phyloP scores from a whole-genome alignment of 1,140 invertebrate genomes.

The Drosophila arawakana region DNA sequence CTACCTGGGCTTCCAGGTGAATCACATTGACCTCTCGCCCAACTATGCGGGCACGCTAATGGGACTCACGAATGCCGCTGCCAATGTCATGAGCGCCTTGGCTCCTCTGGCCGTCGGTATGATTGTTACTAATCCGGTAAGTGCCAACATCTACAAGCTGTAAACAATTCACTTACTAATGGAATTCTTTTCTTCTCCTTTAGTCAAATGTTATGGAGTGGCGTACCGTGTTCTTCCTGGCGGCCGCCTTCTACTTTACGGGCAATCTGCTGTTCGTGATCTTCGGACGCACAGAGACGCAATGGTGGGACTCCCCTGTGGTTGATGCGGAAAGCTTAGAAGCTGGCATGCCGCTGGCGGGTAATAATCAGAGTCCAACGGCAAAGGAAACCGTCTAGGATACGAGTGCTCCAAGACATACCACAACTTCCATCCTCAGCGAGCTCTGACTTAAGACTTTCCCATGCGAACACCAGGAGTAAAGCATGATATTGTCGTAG shows the following conservation, averaged over 20 bases:
- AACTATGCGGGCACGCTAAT: conserved; percentile 90
- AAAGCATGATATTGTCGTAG: conserved; percentile 29
- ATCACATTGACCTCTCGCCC: conserved; percentile 91
- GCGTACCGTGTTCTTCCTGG: conserved; percentile 91
- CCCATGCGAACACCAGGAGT: conserved; percentile 10
- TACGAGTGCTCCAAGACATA: neutral
- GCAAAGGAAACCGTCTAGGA: conserved; percentile 14
- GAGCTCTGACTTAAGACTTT: conserved; percentile 26
- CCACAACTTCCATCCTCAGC: neutral
- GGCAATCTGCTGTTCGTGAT: conserved; percentile 89
- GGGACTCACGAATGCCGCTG: conserved; percentile 90
- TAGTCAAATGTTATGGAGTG: conserved; percentile 85
- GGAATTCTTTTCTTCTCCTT: neutral
- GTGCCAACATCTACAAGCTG: conserved; percentile 8
- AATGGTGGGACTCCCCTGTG: conserved; percentile 87
- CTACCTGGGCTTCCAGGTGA: conserved; percentile 89
- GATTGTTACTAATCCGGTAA: conserved; percentile 88
- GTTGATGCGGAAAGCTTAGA: conserved; percentile 55
- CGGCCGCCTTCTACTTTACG: conserved; percentile 88
- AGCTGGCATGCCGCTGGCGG: conserved; percentile 53
- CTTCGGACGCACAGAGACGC: conserved; percentile 87
- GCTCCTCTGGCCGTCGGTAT: conserved; percentile 88
- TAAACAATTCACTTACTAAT: neutral
- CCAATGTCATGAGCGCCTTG: conserved; percentile 90
- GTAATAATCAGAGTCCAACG: conserved; percentile 25